A percentile compares a stretch with the other conserved stretches of the same genome.
Conservation (phyloP, 2,113 vertebrate species). For the Paedocypris sp. region DNA sequence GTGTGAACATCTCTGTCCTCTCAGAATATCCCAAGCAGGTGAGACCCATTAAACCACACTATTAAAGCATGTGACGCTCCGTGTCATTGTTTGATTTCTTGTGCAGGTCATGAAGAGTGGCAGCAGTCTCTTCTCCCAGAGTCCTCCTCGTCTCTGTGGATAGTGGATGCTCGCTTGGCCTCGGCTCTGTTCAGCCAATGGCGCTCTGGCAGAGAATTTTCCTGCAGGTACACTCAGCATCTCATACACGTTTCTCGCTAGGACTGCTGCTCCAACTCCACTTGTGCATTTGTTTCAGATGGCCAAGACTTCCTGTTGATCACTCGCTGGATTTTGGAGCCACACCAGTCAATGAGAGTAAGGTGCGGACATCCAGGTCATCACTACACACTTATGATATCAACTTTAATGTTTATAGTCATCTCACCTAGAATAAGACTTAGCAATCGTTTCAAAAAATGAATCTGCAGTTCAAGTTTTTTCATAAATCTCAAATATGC, state of each 20-base stretch:
- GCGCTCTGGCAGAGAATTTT: slow-evolving; percentile 68
- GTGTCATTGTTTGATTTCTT: too few species aligned
- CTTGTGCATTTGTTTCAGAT: slow-evolving; percentile 42
- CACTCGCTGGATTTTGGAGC: slow-evolving; percentile 76
- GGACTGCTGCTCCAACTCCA: too few species aligned
- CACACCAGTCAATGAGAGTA: slow-evolving; percentile 77
- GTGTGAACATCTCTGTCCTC: slow-evolving; percentile 77
- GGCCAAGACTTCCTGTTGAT: slow-evolving; percentile 71
- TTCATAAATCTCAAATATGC: too few species aligned
- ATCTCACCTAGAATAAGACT: too few species aligned
- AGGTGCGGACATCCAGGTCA: slow-evolving; percentile 61
- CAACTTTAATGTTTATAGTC: too few species aligned
- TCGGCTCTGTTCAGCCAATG: slow-evolving; percentile 74
- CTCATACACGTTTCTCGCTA: too few species aligned
- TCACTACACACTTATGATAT: not conserved
- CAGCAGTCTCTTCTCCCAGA: slow-evolving; percentile 74
- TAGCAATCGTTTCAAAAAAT: too few species aligned
- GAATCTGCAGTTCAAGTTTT: too few species aligned
- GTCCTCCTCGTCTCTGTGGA: slow-evolving; percentile 64
- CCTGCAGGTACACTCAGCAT: slow-evolving; percentile 73
- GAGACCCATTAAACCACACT: slow-evolving; percentile 31
- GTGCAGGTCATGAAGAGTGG: slow-evolving; percentile 73
- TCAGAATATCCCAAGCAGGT: slow-evolving; percentile 79
- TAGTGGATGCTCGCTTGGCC: slow-evolving; percentile 74
- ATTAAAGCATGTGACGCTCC: not conserved